Conservation (phyloP, 2,113 vertebrate species). For the Corythornis cristatus region DNA sequence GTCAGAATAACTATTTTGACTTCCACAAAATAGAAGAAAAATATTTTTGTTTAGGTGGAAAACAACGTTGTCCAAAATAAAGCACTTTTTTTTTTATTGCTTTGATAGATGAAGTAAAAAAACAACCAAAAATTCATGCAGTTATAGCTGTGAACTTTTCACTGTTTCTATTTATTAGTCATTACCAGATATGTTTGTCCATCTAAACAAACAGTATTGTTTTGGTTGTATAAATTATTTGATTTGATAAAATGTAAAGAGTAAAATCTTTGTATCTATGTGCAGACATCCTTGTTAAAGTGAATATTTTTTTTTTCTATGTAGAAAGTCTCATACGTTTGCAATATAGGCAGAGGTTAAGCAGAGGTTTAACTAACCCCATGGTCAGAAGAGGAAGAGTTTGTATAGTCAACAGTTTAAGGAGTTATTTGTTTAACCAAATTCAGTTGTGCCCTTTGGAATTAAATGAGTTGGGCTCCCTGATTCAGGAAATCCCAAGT, state of each 20-base stretch:
- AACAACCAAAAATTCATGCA: background rate
- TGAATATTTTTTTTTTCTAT: background rate
- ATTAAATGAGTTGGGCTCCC: background rate
- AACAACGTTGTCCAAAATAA: background rate
- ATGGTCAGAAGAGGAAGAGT: background rate
- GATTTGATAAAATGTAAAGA: background rate
- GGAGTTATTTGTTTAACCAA: background rate
- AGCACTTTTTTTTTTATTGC: background rate
- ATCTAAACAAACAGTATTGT: background rate
- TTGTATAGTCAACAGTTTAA: background rate
- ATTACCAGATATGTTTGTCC: background rate
- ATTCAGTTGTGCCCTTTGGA: background rate
- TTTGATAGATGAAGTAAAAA: background rate
- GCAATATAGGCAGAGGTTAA: background rate
- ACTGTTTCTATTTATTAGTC: background rate
- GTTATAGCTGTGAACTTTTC: background rate
- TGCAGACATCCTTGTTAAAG: background rate
- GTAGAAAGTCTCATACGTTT: background rate
- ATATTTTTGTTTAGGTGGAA: background rate
- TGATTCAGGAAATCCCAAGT: background rate
- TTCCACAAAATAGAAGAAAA: background rate
- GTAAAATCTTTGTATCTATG: background rate
- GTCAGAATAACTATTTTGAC: background rate
- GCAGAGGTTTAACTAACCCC: background rate
- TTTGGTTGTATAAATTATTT: background rate